These are phyloP conservation scores for Phymanthus crucifer DNA, from an alignment of 92 coral and sea anemone species.

Conservation along the genomic window DNA sequence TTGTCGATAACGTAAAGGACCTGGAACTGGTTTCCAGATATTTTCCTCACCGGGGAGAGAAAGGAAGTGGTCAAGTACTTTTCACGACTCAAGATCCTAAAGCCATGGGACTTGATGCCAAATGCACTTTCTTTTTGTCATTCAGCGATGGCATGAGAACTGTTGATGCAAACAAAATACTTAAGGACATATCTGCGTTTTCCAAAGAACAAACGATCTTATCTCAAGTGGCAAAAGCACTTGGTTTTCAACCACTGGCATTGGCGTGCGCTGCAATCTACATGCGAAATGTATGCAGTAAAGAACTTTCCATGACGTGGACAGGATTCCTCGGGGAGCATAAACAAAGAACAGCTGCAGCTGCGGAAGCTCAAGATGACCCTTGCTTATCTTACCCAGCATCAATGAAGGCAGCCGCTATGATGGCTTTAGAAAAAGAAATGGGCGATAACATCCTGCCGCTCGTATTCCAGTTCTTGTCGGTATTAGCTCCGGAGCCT, in stretches of 20 bases:
- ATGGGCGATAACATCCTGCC: background rate
- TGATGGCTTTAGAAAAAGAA: constrained; percentile 10
- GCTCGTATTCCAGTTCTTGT: constrained; percentile 2
- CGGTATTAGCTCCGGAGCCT: constrained; percentile 17
- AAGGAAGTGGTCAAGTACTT: constrained; percentile 36
- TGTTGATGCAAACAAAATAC: constrained; percentile 22
- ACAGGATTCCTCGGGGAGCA: background rate
- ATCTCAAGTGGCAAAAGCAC: background rate
- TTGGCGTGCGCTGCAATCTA: constrained; percentile 24
- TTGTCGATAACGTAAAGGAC: constrained; percentile 40
- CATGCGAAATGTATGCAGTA: background rate
- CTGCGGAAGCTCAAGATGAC: background rate
- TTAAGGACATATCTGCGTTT: background rate
- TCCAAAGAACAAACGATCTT: background rate
- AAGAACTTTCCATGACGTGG: background rate
- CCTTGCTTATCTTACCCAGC: background rate
- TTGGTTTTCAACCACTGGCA: constrained; percentile 17
- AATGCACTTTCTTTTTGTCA: constrained; percentile 12
- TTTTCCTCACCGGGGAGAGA: constrained; percentile 30
- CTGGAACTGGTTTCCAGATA: background rate
- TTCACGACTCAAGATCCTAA: constrained; percentile 46
- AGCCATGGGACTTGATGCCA: constrained; percentile 12
- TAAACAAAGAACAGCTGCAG: background rate
- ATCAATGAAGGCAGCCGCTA: constrained; percentile 10
- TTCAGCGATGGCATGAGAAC: constrained; percentile 35